phyloP scores from a whole-genome alignment of 1,140 invertebrate genomes.

The Carcinoscorpius rotundicauda region DNA sequence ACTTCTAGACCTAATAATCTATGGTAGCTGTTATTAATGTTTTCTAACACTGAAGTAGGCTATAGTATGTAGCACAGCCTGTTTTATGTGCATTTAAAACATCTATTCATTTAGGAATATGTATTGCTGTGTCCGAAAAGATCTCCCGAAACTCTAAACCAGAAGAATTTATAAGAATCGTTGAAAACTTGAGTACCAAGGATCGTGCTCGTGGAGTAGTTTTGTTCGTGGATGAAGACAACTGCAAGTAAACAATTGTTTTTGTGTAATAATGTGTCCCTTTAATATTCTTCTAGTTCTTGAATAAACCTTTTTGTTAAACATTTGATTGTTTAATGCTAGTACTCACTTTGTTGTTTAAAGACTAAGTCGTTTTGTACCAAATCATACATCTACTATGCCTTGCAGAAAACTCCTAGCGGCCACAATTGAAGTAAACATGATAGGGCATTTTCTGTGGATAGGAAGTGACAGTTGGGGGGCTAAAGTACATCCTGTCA shows the following conservation, averaged over 20 bases:
- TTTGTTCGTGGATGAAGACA: conserved; percentile 61
- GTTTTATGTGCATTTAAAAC: no score
- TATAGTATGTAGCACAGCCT: no score
- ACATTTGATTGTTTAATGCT: no score
- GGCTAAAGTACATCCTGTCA: conserved; percentile 47
- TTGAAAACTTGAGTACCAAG: conserved; percentile 44
- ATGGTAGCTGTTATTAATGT: no score
- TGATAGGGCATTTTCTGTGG: conserved; percentile 43
- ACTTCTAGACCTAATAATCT: no score
- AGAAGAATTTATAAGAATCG: conserved; percentile 45
- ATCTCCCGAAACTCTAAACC: conserved; percentile 41
- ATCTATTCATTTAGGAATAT: conserved; percentile 36
- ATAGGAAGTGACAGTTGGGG: conserved; percentile 55
- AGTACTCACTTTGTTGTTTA: no score
- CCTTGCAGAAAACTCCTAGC: conserved; percentile 41
- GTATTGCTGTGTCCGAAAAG: conserved; percentile 48
- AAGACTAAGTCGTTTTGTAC: no score
- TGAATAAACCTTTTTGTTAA: no score
- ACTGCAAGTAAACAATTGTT: conserved; percentile 40
- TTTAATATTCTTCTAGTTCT: no score
- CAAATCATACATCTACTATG: no score
- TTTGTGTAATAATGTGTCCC: no score
- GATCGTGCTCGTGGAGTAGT: conserved; percentile 53
- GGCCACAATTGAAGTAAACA: conserved; percentile 37
- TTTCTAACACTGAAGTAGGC: no score